Evolutionary conservation across 2,113 vertebrate genomes (phyloP).

Genomic region (Steatornis caripensis): DNA sequence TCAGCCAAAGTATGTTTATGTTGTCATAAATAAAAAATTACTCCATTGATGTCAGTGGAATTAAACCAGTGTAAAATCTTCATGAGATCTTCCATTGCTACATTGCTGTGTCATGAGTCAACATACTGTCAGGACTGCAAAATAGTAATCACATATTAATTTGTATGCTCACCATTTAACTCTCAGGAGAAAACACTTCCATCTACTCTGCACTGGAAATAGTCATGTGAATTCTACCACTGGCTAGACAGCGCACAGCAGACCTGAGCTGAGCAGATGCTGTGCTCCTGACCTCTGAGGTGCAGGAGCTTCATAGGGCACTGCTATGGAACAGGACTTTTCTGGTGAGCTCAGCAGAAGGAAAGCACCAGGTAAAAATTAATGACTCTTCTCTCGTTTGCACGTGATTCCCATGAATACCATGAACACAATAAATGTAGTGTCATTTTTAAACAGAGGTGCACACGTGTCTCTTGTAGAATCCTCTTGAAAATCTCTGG

Average conservation of each 20-base stretch:
- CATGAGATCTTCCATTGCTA: neutral
- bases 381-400: neutral
- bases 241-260: too few species aligned
- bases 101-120: neutral
- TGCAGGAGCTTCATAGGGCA: neutral
- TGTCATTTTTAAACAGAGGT: neutral
- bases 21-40: neutral
- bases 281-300: neutral
- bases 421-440: neutral
- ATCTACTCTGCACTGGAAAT: too few species aligned
- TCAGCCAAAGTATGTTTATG: neutral
- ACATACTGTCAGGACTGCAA: neutral
- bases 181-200: neutral
- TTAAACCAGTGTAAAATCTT: neutral
- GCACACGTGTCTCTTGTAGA: neutral
- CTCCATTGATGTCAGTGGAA: neutral
- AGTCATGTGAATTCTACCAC: fast-evolving
- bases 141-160: neutral
- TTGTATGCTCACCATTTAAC: neutral
- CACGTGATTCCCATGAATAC: neutral
- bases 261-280: neutral
- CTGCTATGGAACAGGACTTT: neutral
- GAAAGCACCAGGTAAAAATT: neutral
- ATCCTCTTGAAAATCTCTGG: neutral
- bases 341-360: neutral